Percentiles rank a stretch among this genome's conserved stretches.
Conservation (phyloP, 1,140 invertebrate genomes). For the Batillaria attramentaria region DNA sequence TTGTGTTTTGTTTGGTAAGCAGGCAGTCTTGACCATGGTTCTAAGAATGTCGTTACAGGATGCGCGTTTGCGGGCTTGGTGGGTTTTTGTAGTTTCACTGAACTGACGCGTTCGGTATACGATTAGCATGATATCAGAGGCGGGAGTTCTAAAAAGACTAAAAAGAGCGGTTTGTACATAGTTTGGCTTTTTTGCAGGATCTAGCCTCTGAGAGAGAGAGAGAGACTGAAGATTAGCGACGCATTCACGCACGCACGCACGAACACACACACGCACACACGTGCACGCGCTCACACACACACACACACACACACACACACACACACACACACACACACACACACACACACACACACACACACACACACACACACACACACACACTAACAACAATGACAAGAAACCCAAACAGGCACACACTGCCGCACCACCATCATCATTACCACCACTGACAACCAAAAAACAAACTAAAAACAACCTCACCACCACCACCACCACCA, state of each 20-base stretch:
- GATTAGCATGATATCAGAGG: no score
- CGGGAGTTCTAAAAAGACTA: no score
- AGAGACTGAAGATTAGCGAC: neutral
- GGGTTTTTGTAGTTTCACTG: no score
- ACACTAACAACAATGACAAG: neutral
- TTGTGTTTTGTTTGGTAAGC: no score
- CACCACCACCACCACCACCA: neutral
- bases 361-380: constrained; percentile 12
- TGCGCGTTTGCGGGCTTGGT: no score
- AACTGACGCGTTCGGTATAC: no score
- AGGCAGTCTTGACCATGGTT: no score
- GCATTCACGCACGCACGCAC: neutral
- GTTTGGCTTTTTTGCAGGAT: no score
- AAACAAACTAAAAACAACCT: neutral
- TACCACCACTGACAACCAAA: neutral
- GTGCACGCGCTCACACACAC: neutral
- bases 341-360: neutral
- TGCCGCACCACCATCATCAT: neutral
- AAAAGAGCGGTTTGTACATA: no score
- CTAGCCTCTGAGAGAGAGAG: no score
- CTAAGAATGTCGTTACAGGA: no score
- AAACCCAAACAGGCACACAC: constrained; percentile 1
- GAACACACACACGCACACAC: neutral
- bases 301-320: constrained; percentile 2
- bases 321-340: neutral